phyloP scores from a whole-genome alignment of 53 echinoderm and acorn worm genomes.

The Zoroaster sp. region DNA sequence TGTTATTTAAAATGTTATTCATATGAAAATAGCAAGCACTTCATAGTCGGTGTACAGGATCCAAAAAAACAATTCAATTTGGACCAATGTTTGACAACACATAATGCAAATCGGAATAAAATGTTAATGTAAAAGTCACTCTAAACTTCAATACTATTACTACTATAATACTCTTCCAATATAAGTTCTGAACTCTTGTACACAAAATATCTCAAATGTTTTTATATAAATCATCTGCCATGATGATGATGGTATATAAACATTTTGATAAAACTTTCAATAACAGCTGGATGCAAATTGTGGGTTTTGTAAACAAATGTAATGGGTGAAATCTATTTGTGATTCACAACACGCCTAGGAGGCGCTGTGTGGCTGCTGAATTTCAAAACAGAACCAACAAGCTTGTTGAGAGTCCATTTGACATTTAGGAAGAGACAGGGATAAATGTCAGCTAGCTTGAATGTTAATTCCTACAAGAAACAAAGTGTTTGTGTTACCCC shows the following conservation, averaged over 20 bases:
- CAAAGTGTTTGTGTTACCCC: no score
- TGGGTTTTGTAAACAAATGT: neutral
- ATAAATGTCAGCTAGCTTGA: no score
- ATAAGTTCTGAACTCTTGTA: neutral
- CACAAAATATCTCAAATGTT: conserved; percentile 24
- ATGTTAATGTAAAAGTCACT: neutral
- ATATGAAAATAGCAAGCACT: neutral
- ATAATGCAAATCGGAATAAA: neutral
- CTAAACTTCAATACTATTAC: neutral
- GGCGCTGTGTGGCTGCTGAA: neutral
- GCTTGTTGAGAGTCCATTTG: no score
- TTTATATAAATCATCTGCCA: neutral
- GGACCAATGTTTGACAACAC: neutral
- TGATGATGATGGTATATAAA: neutral
- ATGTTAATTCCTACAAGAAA: no score
- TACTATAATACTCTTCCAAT: neutral
- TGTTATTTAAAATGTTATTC: neutral
- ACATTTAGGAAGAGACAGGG: no score
- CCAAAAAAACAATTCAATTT: neutral
- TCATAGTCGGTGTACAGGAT: neutral
- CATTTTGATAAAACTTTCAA: neutral
- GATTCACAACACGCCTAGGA: neutral
- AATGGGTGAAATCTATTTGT: neutral
- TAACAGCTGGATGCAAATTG: neutral
- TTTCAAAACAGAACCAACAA: no score